A percentile compares a stretch with the other conserved stretches of the same genome.
phyloP scores from a whole-genome alignment of 2,888 invertebrate species.

The Agrochola litura region DNA sequence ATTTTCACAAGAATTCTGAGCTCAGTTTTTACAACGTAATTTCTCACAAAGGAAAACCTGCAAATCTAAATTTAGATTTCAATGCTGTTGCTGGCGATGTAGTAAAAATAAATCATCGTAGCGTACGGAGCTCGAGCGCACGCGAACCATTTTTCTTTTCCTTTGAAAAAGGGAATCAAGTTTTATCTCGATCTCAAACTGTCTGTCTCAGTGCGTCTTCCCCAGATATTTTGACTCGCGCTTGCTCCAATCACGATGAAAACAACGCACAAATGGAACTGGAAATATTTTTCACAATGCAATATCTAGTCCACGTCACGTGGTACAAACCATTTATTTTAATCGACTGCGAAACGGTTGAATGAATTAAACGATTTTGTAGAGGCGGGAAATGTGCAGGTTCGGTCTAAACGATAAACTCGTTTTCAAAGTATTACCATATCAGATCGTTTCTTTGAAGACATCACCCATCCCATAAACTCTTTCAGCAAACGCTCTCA shows the following conservation, averaged over 20 bases:
- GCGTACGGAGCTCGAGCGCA: slow-evolving; percentile 48
- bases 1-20: slow-evolving; percentile 32
- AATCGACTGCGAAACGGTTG: slow-evolving; percentile 51
- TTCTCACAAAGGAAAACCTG: slow-evolving; percentile 32
- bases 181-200: slow-evolving; percentile 54
- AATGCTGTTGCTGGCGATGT: slow-evolving; percentile 31
- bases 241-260: slow-evolving; percentile 32
- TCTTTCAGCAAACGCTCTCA: slow-evolving; percentile 23
- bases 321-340: slow-evolving; percentile 49
- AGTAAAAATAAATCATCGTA: slow-evolving; percentile 57
- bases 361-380: slow-evolving; percentile 52
- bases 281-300: slow-evolving; percentile 35
- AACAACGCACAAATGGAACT: slow-evolving; percentile 42
- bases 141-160: slow-evolving; percentile 64
- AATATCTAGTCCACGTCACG: slow-evolving; percentile 40
- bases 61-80: slow-evolving; percentile 50
- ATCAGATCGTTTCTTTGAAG: slow-evolving; percentile 23
- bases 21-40: slow-evolving; percentile 31
- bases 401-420: slow-evolving; percentile 33
- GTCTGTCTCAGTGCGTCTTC: slow-evolving; percentile 43
- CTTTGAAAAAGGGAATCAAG: slow-evolving; percentile 47
- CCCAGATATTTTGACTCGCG: slow-evolving; percentile 30
- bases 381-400: slow-evolving; percentile 37
- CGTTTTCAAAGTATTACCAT: slow-evolving; percentile 1
- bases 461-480: slow-evolving; percentile 30